Evolutionary conservation across 1,140 invertebrate species (phyloP).

Genomic region (Calliopsis andreniformis): DNA sequence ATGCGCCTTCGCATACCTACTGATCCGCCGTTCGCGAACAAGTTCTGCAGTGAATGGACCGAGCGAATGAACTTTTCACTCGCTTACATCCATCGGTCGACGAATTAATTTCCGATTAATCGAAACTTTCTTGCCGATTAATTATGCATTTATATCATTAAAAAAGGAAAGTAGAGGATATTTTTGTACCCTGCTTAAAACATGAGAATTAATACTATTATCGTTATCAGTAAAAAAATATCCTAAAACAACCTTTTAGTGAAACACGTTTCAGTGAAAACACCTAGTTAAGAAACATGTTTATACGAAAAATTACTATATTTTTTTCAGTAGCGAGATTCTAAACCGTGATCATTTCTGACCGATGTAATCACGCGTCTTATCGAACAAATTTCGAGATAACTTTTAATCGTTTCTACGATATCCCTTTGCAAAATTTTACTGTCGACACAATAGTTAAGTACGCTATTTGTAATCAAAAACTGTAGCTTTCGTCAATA

Average conservation of each 20-base stretch:
- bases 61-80: conserved; percentile 61
- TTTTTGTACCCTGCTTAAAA: too few species aligned
- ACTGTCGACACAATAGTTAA: background rate
- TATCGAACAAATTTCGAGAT: background rate
- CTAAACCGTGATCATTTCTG: background rate
- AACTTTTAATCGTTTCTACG: background rate
- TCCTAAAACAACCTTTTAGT: too few species aligned
- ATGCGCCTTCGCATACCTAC: conserved; percentile 60
- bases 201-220: too few species aligned
- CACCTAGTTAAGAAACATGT: too few species aligned
- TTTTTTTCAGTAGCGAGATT: too few species aligned
- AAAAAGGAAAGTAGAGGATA: too few species aligned
- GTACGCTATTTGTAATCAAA: background rate
- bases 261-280: too few species aligned
- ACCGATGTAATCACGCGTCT: background rate
- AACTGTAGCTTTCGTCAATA: too few species aligned
- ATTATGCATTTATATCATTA: too few species aligned
- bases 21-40: conserved; percentile 52
- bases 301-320: too few species aligned
- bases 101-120: conserved; percentile 45
- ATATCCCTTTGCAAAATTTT: conserved; percentile 1
- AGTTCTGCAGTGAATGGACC: conserved; percentile 65
- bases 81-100: conserved; percentile 3
- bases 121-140: background rate
- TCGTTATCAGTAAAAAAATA: too few species aligned